A percentile compares a stretch with the other conserved stretches of the same genome.
Conservation (phyloP, 2,888 invertebrate genomes). For the Eristalinus sepulchralis region DNA sequence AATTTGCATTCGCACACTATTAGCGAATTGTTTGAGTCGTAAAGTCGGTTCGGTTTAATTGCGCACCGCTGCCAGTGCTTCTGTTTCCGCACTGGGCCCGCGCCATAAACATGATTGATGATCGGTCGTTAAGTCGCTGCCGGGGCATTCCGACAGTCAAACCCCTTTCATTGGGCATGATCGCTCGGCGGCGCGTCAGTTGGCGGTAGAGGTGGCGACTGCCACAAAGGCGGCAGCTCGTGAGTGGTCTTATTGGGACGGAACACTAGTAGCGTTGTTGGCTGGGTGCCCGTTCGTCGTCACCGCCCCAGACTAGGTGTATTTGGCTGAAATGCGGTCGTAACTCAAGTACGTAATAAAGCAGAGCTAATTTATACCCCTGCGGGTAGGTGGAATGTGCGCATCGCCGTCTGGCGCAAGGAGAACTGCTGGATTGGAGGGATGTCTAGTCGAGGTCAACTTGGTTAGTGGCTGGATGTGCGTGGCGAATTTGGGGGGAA, state of each 20-base stretch:
- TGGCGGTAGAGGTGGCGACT: neutral
- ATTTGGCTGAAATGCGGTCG: conserved; percentile 34
- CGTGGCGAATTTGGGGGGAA: conserved; percentile 30
- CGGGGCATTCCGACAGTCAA: neutral
- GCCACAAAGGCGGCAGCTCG: neutral
- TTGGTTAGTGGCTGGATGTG: conserved; percentile 20
- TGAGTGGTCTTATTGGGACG: neutral
- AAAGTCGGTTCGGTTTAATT: conserved; percentile 54
- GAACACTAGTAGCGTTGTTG: conserved; percentile 9
- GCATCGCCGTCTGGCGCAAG: neutral
- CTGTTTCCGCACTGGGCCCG: conserved; percentile 12
- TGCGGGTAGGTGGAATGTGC: conserved; percentile 1
- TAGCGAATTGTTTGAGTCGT: conserved; percentile 39
- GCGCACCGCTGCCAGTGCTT: conserved; percentile 14
- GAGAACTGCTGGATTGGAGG: too few relatives aligned
- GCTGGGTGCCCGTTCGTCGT: neutral
- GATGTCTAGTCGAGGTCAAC: conserved; percentile 15
- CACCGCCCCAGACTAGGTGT: neutral
- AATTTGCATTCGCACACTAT: conserved; percentile 58
- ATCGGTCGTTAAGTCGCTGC: conserved; percentile 33
- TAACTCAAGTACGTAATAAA: conserved; percentile 58
- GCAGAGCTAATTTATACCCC: conserved; percentile 37
- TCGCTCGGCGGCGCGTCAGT: neutral
- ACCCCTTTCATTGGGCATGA: neutral
- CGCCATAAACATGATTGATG: conserved; percentile 66